Evolutionary conservation across 2,888 invertebrate genomes (phyloP).

Genomic region (Hymenopus coronatus): DNA sequence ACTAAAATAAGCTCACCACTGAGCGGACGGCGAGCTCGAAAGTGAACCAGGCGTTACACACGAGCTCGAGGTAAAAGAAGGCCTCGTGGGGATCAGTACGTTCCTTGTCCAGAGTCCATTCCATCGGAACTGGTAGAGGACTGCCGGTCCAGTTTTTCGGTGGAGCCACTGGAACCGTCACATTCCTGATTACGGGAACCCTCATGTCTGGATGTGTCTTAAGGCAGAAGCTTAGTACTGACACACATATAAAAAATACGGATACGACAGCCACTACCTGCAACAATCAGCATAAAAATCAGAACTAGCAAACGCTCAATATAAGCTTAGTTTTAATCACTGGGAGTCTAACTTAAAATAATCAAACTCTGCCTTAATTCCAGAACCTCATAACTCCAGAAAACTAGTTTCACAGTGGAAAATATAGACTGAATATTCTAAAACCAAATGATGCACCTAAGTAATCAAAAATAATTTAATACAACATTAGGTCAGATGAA

Average conservation of each 20-base stretch:
- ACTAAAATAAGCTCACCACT: conserved; percentile 60
- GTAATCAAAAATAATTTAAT: too few species aligned
- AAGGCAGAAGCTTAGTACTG: conserved; percentile 92
- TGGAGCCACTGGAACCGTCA: conserved; percentile 54
- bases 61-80: conserved; percentile 88
- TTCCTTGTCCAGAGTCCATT: conserved; percentile 40
- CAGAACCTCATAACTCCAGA: too few species aligned
- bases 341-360: background rate
- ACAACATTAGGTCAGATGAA: too few species aligned
- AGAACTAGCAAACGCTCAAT: background rate
- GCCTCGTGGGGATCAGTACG: conserved; percentile 60
- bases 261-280: conserved; percentile 89
- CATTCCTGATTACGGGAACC: conserved; percentile 50
- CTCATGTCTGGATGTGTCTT: conserved; percentile 91
- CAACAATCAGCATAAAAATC: conserved; percentile 39
- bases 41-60: conserved; percentile 96
- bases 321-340: background rate
- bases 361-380: too few species aligned
- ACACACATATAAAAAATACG: conserved; percentile 94
- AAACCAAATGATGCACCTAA: too few species aligned
- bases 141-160: conserved; percentile 59
- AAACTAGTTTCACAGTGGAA: too few species aligned
- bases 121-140: conserved; percentile 34
- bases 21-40: conserved; percentile 85
- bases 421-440: too few species aligned